Percentiles rank a stretch among this genome's conserved stretches.
Evolutionary conservation across 2,113 vertebrate species (phyloP).

Genomic region (Philantomba maxwellii): DNA sequence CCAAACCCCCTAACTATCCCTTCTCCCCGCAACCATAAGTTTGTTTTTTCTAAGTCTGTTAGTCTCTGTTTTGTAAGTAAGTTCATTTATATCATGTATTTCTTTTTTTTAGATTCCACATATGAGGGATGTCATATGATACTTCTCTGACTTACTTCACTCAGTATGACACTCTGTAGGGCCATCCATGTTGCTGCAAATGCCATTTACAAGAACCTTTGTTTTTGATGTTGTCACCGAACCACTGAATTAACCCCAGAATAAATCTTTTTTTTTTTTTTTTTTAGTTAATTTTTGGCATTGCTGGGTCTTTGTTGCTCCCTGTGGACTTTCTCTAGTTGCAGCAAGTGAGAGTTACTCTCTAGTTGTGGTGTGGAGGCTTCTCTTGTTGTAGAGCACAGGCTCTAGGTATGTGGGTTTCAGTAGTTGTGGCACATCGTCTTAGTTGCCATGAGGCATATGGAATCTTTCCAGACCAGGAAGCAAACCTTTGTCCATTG

Average conservation of each 20-base stretch:
- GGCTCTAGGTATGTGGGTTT: background rate
- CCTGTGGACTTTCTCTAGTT: background rate
- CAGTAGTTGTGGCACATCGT: background rate
- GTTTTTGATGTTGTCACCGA: background rate
- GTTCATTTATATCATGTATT: background rate
- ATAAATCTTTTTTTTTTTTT: background rate
- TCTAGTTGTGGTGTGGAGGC: background rate
- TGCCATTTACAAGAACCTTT: background rate
- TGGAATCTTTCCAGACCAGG: background rate
- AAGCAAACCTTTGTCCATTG: background rate
- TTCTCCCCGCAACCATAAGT: background rate
- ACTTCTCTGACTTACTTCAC: background rate
- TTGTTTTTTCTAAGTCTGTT: background rate
- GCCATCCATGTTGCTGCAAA: background rate
- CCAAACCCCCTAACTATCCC: background rate
- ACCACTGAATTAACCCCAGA: background rate
- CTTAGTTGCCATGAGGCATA: background rate
- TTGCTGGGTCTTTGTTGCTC: background rate
- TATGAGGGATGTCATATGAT: background rate
- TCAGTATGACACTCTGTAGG: background rate
- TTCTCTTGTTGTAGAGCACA: background rate
- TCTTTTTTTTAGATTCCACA: background rate
- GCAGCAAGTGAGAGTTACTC: background rate
- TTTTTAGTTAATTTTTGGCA: background rate
- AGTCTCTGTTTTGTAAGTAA: background rate